Evolutionary conservation across 2,888 invertebrate species (phyloP).

Genomic region (Sclerodermus sp.): DNA sequence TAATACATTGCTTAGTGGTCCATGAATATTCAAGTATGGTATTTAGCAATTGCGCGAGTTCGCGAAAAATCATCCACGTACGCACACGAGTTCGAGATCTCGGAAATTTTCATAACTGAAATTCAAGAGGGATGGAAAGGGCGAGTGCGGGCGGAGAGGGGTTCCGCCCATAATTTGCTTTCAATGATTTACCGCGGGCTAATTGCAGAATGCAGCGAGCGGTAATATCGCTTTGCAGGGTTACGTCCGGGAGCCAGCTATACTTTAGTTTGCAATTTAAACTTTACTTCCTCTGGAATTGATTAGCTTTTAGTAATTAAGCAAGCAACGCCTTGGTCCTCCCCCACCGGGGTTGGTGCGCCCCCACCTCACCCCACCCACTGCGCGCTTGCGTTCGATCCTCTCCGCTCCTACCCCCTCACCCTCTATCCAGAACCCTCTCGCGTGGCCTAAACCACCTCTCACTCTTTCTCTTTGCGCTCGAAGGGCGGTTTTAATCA

Average conservation of each 20-base stretch:
- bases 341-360: slow-evolving; percentile 23
- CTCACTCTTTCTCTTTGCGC: slow-evolving; percentile 17
- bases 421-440: slow-evolving; percentile 13
- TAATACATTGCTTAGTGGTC: too few relatives aligned
- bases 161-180: slow-evolving; percentile 53
- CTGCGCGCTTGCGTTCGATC: slow-evolving; percentile 8
- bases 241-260: slow-evolving; percentile 49
- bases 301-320: slow-evolving; percentile 59
- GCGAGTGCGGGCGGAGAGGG: not conserved
- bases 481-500: slow-evolving; percentile 54
- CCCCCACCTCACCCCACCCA: slow-evolving; percentile 21
- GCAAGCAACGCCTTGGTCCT: slow-evolving; percentile 55
- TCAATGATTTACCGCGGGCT: slow-evolving; percentile 57
- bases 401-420: slow-evolving; percentile 15
- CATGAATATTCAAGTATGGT: too few relatives aligned
- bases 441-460: slow-evolving; percentile 9
- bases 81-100: not conserved
- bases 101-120: slow-evolving; percentile 20
- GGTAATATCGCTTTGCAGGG: slow-evolving; percentile 41
- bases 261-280: slow-evolving; percentile 59
- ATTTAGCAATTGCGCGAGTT: too few relatives aligned
- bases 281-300: slow-evolving; percentile 59
- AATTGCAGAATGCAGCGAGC: slow-evolving; percentile 57
- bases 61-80: not conserved
- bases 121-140: too few relatives aligned